Evolutionary conservation across 2,888 invertebrate genomes (phyloP), one percentile per base, ranked within the genome.

Genomic region (Smittia aterrima): DNA sequence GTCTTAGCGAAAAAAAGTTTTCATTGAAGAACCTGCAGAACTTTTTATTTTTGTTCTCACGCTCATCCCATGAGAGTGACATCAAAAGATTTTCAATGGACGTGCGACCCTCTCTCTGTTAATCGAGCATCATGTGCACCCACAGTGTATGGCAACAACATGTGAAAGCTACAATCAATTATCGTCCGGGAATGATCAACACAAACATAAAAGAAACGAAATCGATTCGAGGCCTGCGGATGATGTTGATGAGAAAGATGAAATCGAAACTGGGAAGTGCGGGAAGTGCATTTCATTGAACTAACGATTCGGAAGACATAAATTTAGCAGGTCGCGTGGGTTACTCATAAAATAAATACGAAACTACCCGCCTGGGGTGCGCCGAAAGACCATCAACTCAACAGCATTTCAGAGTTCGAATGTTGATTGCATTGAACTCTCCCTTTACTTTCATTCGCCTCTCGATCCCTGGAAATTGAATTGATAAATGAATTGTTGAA

Each of bases 381-480:
- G 47, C 47, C 47, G n/a, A 47, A n/a, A 16, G 47, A 47, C 47
- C 11, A 47, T 47, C 47, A 47, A 3, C 9, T 16, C 11, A n/a
- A n/a, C 47, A 6, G 16, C 11, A 6, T n/a, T n/a, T 47, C 47
- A 47, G 47, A 6, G 47, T n/a, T 47, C 2, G 47, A 11, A 32
- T 3, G 32, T 6, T 32, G 32, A 6, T 32, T 32, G 3, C 32
- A 32, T 32, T 32, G 32, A 32, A 32, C n/a, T n/a, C n/a, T n/a
- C n/a, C n/a, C n/a, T n/a, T n/a, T n/a, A 32, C 32, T 47, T 47
- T 2, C 47, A 47, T 6, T 47, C 47, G 47, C 70, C 68, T 68
- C 68, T 68, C 68, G 47, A 75, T 24, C 64, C 75, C 62, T 70
- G 75, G 68, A 75, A 70, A 68, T 64, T 76, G 74, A 3, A 32